phyloP scores from a whole-genome alignment of 2,888 invertebrate species.

The Candidula unifasciata region DNA sequence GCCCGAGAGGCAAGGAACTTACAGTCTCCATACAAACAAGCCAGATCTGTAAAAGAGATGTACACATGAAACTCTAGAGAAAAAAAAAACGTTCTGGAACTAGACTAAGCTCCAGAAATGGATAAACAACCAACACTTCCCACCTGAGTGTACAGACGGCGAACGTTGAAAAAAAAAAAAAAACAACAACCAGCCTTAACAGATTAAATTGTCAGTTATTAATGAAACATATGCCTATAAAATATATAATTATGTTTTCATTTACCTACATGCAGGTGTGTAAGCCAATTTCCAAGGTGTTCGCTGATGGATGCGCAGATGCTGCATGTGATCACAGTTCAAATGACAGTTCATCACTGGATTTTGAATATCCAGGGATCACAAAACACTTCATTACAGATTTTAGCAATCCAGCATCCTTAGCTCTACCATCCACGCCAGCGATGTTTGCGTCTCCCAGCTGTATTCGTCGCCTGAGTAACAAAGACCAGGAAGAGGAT shows the following conservation, averaged over 20 bases:
- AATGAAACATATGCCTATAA: too few species aligned
- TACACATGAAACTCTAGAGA: too few species aligned
- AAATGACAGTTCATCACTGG: conserved; percentile 74
- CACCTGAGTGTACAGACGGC: too few species aligned
- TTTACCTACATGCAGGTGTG: neutral
- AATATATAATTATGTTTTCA: neutral
- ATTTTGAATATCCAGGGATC: conserved; percentile 62
- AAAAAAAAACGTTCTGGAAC: too few species aligned
- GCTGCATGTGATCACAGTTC: conserved; percentile 60
- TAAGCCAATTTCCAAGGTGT: neutral
- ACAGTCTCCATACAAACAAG: too few species aligned
- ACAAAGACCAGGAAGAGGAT: conserved; percentile 42
- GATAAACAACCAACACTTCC: too few species aligned
- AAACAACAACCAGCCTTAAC: too few species aligned
- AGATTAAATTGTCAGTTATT: too few species aligned
- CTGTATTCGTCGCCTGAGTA: neutral
- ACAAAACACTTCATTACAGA: conserved; percentile 57
- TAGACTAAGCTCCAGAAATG: too few species aligned
- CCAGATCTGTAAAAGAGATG: too few species aligned
- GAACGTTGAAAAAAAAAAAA: too few species aligned
- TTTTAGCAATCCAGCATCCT: conserved; percentile 54
- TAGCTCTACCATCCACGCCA: conserved; percentile 47
- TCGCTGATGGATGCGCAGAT: neutral
- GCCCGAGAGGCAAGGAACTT: too few species aligned
- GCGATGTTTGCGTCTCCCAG: conserved; percentile 44